A percentile compares a stretch with the other conserved stretches of the same genome.
Evolutionary conservation across 2,113 vertebrate species (phyloP).

Genomic region (Bos javanicus): DNA sequence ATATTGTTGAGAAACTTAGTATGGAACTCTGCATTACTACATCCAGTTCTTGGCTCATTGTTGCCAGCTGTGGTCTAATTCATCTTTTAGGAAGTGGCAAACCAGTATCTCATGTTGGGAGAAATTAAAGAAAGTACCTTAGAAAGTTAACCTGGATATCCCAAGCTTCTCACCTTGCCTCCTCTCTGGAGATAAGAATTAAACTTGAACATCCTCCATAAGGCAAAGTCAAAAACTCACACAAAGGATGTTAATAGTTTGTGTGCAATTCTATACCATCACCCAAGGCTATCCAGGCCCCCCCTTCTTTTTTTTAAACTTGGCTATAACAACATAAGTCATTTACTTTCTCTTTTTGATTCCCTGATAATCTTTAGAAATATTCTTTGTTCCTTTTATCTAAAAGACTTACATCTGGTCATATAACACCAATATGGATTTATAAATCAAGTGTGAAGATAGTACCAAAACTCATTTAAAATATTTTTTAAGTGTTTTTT

Average conservation of each 20-base stretch:
- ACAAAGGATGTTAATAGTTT: neutral
- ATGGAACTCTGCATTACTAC: neutral
- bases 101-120: neutral
- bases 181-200: neutral
- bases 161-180: neutral
- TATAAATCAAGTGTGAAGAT: neutral
- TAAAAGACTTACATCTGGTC: neutral
- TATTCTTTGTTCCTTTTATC: neutral
- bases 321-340: neutral
- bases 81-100: neutral
- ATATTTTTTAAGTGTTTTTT: neutral
- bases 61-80: neutral
- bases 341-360: constrained; percentile 33
- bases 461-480: neutral
- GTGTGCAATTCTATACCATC: neutral
- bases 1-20: neutral
- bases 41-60: neutral
- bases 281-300: neutral
- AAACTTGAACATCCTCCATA: neutral
- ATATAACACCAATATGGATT: neutral
- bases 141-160: neutral
- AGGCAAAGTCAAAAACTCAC: neutral
- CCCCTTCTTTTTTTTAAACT: neutral
- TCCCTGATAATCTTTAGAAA: neutral
- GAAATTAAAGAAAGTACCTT: neutral